Base-by-base conservation (phyloP, 1,140 invertebrate species). In the Eriosoma lanigerum region DNA sequence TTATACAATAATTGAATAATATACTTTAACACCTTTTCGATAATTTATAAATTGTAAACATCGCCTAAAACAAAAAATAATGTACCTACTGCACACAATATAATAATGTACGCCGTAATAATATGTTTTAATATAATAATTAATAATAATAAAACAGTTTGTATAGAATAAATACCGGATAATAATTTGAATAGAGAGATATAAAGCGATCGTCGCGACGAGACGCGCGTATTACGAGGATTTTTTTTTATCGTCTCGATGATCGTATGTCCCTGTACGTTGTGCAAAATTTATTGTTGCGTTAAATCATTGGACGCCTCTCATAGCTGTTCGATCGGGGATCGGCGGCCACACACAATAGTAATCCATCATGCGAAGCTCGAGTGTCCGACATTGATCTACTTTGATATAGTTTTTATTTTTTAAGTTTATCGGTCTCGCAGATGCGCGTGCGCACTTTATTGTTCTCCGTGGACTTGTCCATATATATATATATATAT, bases 371-470 rank as follows among this genome's bases (percentile, higher is more conserved):
- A 62, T 46, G 21, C 56, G 56, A 78, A 78, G 75, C 75, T 78
- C 75, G 54, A 78, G 75, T 78, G 75, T 78, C 75, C 56, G 54
- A 46, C 75, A 60, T 46, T 78, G 75, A 78, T 78, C 75, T 78
- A 78, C 75, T 78, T 78, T 78, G 75, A 78, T 78, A 78, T 60
- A 60, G 75, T 62, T 78, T 78, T 62, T 75, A 38, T 19, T 78
- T 78, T 78, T 78, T 60, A 78, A 78, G 75, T 78, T 62, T 76
- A 76, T 76, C 73, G 73, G 75, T 62, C 54, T 78, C 75, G 56
- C 75, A 78, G 56, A 78, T 78, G 75, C 75, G 75, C 68, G 46
- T 15, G 46, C 24, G 24, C 48, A 38, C 56, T 15, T 62, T 46
- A 62, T 78, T 62, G 75, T 62, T 78, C 56, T 38, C 38, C 56